Percentiles rank a stretch among this genome's conserved stretches.
phyloP scores from a whole-genome alignment of 2,888 invertebrate species.

The Hypselothyrea guttata region DNA sequence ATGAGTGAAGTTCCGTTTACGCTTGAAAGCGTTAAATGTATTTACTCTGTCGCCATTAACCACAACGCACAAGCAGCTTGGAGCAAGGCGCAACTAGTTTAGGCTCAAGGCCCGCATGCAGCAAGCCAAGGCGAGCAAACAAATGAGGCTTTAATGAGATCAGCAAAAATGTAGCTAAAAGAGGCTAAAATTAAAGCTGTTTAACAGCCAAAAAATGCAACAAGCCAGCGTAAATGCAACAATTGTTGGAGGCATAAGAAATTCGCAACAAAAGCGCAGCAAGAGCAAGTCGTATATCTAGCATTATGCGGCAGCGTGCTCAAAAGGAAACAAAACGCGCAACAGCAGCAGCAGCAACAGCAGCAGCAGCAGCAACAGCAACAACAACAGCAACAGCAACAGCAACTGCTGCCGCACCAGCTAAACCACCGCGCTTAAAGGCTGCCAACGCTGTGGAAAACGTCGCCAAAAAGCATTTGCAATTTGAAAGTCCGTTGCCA shows the following conservation, averaged over 20 bases:
- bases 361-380: too few relatives aligned
- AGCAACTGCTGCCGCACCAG: constrained; percentile 34
- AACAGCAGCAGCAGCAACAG: constrained; percentile 24
- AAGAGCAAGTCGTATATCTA: constrained; percentile 18
- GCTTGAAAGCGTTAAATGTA: constrained; percentile 56
- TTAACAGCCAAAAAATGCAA: not conserved
- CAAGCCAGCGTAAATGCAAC: constrained; percentile 43
- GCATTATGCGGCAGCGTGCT: constrained; percentile 55
- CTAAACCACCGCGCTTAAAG: constrained; percentile 54
- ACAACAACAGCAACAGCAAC: constrained; percentile 22
- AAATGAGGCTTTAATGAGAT: constrained; percentile 68
- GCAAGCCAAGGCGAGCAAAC: constrained; percentile 55
- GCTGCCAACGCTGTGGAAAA: constrained; percentile 9
- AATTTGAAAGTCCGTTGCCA: constrained; percentile 76
- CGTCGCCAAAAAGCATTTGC: constrained; percentile 69
- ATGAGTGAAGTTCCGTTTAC: constrained; percentile 51
- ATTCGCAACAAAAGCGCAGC: constrained; percentile 13
- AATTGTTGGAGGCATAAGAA: constrained; percentile 41
- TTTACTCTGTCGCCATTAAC: constrained; percentile 69
- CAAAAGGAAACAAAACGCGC: constrained; percentile 36
- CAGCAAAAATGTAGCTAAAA: constrained; percentile 28
- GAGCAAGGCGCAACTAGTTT: not conserved
- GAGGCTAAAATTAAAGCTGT: constrained; percentile 1
- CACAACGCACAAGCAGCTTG: constrained; percentile 31
- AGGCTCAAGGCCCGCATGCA: constrained; percentile 42